A percentile compares a stretch with the other conserved stretches of the same genome.
These are phyloP conservation scores for Caradrina clavipalpis DNA, from an alignment of 2,888 invertebrate genomes.

Conservation along the genomic window DNA sequence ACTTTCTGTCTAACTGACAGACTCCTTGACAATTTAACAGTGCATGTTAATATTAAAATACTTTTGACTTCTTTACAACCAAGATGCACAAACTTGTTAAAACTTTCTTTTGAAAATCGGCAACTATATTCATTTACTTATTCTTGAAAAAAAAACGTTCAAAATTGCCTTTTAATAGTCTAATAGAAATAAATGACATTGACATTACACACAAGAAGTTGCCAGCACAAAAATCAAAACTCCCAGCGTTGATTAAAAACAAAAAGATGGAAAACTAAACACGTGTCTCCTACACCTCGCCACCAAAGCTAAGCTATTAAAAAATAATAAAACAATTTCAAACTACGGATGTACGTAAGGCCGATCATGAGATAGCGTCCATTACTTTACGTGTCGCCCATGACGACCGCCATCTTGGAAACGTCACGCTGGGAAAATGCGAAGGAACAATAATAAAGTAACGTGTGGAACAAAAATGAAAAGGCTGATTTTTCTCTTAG, in stretches of 20 bases:
- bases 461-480: conserved; percentile 10
- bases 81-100: too few relatives aligned
- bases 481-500: conserved; percentile 29
- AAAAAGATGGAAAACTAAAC: conserved; percentile 28
- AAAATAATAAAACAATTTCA: conserved; percentile 70
- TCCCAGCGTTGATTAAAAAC: conserved; percentile 1
- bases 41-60: too few relatives aligned
- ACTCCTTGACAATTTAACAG: too few relatives aligned
- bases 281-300: conserved; percentile 23
- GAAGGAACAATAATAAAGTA: conserved; percentile 65
- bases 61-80: too few relatives aligned
- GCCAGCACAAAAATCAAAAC: not conserved
- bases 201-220: not conserved
- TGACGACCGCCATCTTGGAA: conserved; percentile 85
- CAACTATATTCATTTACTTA: too few relatives aligned
- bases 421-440: conserved; percentile 86
- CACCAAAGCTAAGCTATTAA: conserved; percentile 54
- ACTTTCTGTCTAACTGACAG: too few relatives aligned
- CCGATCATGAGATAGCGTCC: conserved; percentile 84
- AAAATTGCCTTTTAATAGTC: too few relatives aligned
- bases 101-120: too few relatives aligned
- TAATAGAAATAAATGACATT: too few relatives aligned
- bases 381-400: conserved; percentile 88
- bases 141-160: too few relatives aligned
- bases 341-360: conserved; percentile 85